Evolutionary conservation across 1,140 invertebrate genomes (phyloP), one percentile per base, ranked within the genome.

Genomic region (Drosophila kurseongensis): DNA sequence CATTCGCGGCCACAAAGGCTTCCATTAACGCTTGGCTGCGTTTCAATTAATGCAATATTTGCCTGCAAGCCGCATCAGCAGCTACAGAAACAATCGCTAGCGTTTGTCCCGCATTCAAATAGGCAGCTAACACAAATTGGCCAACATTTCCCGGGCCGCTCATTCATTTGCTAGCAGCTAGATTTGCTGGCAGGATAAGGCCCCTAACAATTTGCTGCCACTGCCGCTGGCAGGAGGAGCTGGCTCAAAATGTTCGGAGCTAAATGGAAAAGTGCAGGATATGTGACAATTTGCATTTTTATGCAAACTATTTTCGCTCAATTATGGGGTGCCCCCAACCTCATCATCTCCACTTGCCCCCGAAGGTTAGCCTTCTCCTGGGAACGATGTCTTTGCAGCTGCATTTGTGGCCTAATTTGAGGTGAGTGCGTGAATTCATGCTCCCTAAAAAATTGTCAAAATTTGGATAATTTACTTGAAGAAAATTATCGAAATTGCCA

Each of bases 201-300:
- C 45, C 36, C 45, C 59, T 35, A 55, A 66, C 73, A 75, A 76
- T 47, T 58, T 59, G 62, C 50, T 54, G 71, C 50, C 58, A 52
- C 45, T 73, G 68, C 23, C 36, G 47, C 50, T 55, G 58, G 48
- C 38, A 45, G 78, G 62, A 65, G 80, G 65, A 79, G 72, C 76
- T 48, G 47, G 66, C 74, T 60, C 58, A 35, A 62, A 80, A 73
- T 61, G 72, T 63, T 77, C 67, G 75, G 80, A 78, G 65, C 82
- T 88, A 88, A 85, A 85, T 85, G 77, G 82, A 88, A 86, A 82
- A 88, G 78, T 78, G 83, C 82, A 88, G 82, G 83, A 85, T 85
- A 85, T 88, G 82, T 88, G 82, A 85, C 82, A 78, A 82, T 78
- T 85, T 85, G 83, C 83, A 85, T 85, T 85, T 85, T 82, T 85